Conservation (phyloP, 2,113 vertebrate genomes). For the Anser brachyrhynchus region DNA sequence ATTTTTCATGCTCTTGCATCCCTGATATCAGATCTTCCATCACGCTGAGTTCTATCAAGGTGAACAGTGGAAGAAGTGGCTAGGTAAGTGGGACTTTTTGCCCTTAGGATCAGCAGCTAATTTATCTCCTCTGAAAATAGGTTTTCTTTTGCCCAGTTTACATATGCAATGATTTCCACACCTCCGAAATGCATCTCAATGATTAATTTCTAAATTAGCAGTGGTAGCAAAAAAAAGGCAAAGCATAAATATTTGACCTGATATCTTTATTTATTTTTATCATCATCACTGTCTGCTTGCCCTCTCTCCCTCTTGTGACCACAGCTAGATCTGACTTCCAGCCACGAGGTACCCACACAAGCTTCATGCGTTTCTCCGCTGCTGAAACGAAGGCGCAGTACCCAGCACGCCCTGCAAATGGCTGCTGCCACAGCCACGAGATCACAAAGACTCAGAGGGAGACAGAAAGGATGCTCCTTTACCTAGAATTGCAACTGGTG, state of each 20-base stretch:
- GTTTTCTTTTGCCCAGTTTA: not conserved
- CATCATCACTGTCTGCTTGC: not conserved
- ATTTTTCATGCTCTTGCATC: not conserved
- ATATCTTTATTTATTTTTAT: not conserved
- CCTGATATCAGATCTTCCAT: not conserved
- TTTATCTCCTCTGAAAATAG: not conserved
- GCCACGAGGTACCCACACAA: not conserved
- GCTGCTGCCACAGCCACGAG: not conserved
- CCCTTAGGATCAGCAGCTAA: too few species aligned
- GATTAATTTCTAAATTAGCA: not conserved
- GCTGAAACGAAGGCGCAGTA: not conserved
- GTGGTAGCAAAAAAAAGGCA: not conserved
- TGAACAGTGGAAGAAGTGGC: not conserved
- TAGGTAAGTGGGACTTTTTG: too few species aligned
- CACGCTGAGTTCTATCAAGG: fast-evolving
- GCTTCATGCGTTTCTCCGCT: not conserved
- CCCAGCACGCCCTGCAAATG: not conserved
- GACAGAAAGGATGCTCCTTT: not conserved
- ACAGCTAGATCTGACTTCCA: not conserved
- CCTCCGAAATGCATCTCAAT: not conserved
- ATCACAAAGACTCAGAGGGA: not conserved
- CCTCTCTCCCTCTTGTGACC: not conserved
- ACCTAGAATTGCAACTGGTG: not conserved
- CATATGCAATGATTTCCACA: not conserved
- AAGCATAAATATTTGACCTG: not conserved